Percentiles rank a stretch among this genome's conserved stretches.
These are phyloP conservation scores for Resseliella maxima DNA, from an alignment of 2,888 invertebrate genomes.

Conservation along the genomic window DNA sequence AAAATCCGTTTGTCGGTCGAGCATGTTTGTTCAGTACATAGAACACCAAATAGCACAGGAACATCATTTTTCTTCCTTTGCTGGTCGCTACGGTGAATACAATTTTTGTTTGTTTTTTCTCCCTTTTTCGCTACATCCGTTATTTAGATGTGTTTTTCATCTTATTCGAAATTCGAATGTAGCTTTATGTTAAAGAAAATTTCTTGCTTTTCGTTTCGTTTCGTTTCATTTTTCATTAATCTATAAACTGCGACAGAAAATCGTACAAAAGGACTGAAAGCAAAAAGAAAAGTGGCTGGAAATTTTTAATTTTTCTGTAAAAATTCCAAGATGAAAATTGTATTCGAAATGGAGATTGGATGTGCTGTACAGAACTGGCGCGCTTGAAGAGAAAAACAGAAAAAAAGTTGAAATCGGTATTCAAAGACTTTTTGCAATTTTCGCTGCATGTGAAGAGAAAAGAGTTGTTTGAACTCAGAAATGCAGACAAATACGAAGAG, in stretches of 20 bases:
- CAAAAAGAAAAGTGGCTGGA: not conserved
- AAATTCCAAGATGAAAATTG: not conserved
- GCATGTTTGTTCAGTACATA: not conserved
- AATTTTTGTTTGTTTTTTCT: not conserved
- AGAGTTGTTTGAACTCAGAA: conserved; percentile 31
- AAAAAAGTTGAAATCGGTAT: not conserved
- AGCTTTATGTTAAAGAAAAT: conserved; percentile 18
- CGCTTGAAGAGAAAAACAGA: not conserved
- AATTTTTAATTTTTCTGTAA: not conserved
- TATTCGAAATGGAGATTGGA: not conserved
- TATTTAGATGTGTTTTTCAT: conserved; percentile 1
- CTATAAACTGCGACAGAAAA: not conserved
- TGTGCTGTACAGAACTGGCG: not conserved
- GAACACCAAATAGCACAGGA: not conserved
- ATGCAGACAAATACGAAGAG: conserved; percentile 4
- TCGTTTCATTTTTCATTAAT: conserved; percentile 24
- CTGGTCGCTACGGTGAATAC: not conserved
- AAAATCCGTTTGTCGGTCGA: not conserved
- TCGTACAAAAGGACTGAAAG: not conserved
- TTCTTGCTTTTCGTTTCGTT: not conserved
- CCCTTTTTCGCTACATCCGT: not conserved
- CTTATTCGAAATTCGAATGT: not conserved
- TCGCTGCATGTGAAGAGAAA: not conserved
- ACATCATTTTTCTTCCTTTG: not conserved
- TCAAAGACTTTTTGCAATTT: not conserved